Conservation (phyloP, 2,113 vertebrate species). For the Burhinus oedicnemus region DNA sequence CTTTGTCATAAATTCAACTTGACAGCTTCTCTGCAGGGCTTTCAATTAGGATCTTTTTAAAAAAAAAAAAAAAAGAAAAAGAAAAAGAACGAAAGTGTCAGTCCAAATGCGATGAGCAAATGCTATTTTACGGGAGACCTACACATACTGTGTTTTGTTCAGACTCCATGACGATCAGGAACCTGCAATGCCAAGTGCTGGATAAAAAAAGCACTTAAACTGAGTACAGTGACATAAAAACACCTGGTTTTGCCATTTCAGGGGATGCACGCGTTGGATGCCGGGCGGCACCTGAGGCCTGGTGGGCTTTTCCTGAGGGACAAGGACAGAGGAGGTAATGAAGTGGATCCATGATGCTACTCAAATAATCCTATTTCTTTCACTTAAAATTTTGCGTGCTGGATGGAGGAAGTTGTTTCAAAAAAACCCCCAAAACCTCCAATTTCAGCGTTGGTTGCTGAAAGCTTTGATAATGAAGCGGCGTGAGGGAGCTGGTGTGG, state of each 20-base stretch:
- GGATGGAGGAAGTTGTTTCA: background rate
- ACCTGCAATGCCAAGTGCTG: background rate
- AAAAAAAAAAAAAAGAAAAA: background rate
- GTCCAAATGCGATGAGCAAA: background rate
- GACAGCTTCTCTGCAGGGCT: conserved; percentile 11
- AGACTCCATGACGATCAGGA: background rate
- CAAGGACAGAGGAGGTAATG: accelerated
- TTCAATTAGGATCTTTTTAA: background rate
- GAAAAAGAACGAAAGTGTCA: background rate
- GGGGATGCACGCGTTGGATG: accelerated
- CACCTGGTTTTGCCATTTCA: background rate
- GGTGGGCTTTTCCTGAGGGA: background rate
- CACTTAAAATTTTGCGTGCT: background rate
- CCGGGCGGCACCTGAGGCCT: accelerated
- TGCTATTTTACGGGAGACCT: background rate
- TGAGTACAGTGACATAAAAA: background rate
- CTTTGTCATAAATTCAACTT: conserved; percentile 22
- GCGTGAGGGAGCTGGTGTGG: background rate
- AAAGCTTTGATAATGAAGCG: background rate
- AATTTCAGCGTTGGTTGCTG: background rate
- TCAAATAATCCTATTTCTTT: background rate
- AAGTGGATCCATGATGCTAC: background rate
- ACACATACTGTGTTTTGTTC: background rate
- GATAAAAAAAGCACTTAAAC: background rate
- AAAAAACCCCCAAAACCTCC: background rate